Evolutionary conservation across 1,140 invertebrate species (phyloP).

Genomic region (Harlomillsia oculata): DNA sequence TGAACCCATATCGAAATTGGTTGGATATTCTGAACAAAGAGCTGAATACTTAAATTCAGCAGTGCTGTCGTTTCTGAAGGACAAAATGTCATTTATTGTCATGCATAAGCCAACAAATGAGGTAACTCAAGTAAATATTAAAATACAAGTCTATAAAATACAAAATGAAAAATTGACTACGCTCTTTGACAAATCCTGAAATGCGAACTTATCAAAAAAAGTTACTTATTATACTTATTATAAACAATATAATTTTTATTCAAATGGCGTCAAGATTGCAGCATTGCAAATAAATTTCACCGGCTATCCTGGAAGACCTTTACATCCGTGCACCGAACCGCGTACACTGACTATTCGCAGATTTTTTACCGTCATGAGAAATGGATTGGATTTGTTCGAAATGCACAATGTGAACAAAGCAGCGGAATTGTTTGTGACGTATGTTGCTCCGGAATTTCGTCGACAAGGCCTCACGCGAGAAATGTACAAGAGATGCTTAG

Average conservation of each 20-base stretch:
- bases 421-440: not conserved
- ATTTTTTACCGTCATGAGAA: not conserved
- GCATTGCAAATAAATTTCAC: not conserved
- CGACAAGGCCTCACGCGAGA: not conserved
- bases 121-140: no score
- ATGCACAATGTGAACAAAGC: not conserved
- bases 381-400: constrained; percentile 3
- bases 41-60: not conserved
- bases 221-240: no score
- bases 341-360: not conserved
- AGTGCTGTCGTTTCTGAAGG: not conserved
- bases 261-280: not conserved
- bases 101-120: not conserved
- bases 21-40: not conserved
- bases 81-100: not conserved
- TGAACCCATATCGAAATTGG: not conserved
- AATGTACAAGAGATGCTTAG: not conserved
- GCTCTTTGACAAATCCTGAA: no score
- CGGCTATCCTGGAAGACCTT: not conserved
- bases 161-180: not conserved
- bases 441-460: constrained; percentile 1
- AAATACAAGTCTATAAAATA: no score
- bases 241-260: not conserved
- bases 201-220: no score
- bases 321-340: not conserved